Base-by-base conservation (phyloP, 2,113 vertebrate species). In the Lepus timidus region DNA sequence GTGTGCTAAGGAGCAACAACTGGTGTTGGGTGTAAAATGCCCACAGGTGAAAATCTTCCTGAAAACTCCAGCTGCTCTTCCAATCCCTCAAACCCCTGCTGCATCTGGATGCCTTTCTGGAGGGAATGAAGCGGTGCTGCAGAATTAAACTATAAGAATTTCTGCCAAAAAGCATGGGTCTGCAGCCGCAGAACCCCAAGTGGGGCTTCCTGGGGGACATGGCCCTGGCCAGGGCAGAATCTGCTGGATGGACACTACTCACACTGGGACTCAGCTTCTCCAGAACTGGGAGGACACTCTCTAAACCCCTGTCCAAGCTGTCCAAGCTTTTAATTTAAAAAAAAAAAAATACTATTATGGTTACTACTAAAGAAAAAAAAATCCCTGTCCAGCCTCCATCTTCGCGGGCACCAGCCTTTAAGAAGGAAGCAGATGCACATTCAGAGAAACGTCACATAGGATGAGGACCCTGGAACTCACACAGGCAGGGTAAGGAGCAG, bases 21-120 rank as follows among this genome's bases (percentile, higher is more conserved):
- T 73, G 25, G 16, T 31, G 0, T 23, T 78, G 76, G 80, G 33
- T 29, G 16, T 79, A 33, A 94, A 94, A 76, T 3, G 20, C 52
- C 27, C 85, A 31, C 33, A 85, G 55, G 29, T 3, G 22, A 33
- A 49, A 39, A 16, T 55, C 71, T 91, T 68, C 25, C 49, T 25
- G 23, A 81, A 79, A 36, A 88, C 31, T 74, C 74, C 90, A 91
- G 80, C 82, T 20, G 64, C 31, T 83, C 76, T 86, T 70, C 39
- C 36, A 22, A 79, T 7, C 39, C 68, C 23, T n/a, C 27, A 44
- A 91, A 5, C 4, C 23, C 31, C 31, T 22, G 39, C 58, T 88
- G 10, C 65, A 52, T 79, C 85, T 25, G 52, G 85, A 86, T 78
- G 49, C 17, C 67, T 44, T 86, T 94, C 85, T 78, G 23, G 16